phyloP scores from a whole-genome alignment of 2,888 invertebrate species.

The Ectobius pallidus region DNA sequence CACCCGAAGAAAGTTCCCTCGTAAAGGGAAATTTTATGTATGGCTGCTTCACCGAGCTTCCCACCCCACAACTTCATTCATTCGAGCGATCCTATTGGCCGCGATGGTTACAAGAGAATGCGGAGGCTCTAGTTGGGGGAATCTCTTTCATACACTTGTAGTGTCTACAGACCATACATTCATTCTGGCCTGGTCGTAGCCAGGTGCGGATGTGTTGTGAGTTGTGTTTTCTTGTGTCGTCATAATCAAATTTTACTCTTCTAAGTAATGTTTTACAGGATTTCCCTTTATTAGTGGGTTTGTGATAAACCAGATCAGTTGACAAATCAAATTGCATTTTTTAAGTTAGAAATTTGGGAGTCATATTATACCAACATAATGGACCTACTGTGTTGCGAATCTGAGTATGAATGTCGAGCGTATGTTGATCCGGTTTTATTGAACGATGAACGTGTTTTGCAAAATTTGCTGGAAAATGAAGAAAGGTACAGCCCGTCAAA shows the following conservation, averaged over 20 bases:
- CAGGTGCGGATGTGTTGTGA: slow-evolving; percentile 8
- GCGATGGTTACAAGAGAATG: not conserved
- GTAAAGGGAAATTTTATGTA: not conserved
- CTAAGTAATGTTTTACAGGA: too few species aligned
- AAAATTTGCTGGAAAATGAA: slow-evolving; percentile 83
- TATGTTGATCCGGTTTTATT: slow-evolving; percentile 76
- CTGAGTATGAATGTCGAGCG: slow-evolving; percentile 58
- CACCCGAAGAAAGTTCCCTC: not conserved
- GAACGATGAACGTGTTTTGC: slow-evolving; percentile 76
- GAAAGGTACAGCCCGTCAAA: slow-evolving; percentile 79
- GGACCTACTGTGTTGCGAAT: slow-evolving; percentile 59
- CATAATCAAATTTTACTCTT: too few species aligned
- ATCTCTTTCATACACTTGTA: not conserved
- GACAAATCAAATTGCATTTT: too few species aligned
- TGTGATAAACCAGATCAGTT: too few species aligned
- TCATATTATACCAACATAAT: slow-evolving; percentile 46
- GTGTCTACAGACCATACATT: not conserved
- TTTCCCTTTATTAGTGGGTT: too few species aligned
- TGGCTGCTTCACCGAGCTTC: not conserved
- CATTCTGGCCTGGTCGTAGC: slow-evolving; percentile 23
- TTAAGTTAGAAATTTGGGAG: too few species aligned
- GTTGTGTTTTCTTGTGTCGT: not conserved
- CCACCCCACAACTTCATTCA: not conserved
- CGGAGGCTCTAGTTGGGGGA: not conserved
- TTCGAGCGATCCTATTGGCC: slow-evolving; percentile 21